These are phyloP conservation scores for Sceloporus tristichus DNA, from an alignment of 2,113 vertebrate species.

Conservation along the genomic window DNA sequence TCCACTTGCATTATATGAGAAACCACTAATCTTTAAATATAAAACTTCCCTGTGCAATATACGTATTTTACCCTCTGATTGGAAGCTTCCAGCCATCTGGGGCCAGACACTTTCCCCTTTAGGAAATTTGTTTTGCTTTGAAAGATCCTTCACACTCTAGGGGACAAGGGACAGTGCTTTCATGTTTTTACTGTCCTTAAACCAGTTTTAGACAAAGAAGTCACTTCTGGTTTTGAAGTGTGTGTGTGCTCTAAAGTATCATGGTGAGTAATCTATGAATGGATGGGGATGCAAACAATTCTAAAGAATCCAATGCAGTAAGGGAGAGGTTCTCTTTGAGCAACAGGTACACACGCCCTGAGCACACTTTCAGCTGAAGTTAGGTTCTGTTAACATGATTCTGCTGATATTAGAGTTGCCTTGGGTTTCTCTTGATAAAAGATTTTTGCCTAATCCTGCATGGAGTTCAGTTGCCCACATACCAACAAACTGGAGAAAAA, in stretches of 20 bases:
- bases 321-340: background rate
- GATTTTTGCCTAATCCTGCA: background rate
- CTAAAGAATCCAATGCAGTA: background rate
- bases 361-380: background rate
- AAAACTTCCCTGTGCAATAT: too few relatives aligned
- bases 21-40: background rate
- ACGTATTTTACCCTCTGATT: background rate
- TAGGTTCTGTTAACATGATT: background rate
- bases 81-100: background rate
- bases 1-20: background rate
- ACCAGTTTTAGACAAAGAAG: too few relatives aligned
- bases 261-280: background rate
- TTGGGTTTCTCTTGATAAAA: constrained; percentile 9
- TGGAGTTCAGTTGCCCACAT: too few relatives aligned
- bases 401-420: background rate
- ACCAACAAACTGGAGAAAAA: background rate
- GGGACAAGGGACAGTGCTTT: too few relatives aligned
- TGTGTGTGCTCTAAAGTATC: too few relatives aligned
- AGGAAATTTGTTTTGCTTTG: too few relatives aligned
- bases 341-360: background rate
- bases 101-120: too few relatives aligned
- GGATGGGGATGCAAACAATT: background rate
- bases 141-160: too few relatives aligned
- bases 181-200: too few relatives aligned
- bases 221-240: too few relatives aligned